These are phyloP conservation scores for Caretta caretta DNA, from an alignment of 2,113 vertebrate genomes.

Conservation along the genomic window DNA sequence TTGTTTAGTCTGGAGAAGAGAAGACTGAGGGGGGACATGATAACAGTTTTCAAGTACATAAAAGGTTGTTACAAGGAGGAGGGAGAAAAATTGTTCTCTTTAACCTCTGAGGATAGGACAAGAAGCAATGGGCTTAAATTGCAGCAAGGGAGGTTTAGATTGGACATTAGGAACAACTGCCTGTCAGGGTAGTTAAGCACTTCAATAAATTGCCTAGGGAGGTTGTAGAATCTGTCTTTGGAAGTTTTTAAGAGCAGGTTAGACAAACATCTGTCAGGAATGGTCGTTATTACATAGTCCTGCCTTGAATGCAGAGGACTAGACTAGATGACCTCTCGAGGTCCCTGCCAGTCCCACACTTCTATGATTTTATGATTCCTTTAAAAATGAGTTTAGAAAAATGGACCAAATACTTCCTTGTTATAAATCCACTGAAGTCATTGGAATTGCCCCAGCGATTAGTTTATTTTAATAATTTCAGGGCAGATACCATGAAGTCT, in stretches of 20 bases:
- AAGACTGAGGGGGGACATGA: neutral
- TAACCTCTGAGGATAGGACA: neutral
- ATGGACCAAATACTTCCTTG: neutral
- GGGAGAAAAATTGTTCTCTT: neutral
- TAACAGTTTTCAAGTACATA: neutral
- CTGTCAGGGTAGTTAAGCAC: neutral
- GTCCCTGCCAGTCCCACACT: neutral
- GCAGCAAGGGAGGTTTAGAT: neutral
- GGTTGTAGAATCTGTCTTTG: neutral
- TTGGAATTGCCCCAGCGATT: conserved; percentile 26
- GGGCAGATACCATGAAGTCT: neutral
- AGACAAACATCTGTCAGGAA: neutral
- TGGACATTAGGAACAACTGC: neutral
- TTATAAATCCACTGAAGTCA: neutral
- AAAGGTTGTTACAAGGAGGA: neutral
- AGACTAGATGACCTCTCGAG: neutral
- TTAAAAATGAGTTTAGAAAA: neutral
- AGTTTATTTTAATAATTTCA: conserved; percentile 34
- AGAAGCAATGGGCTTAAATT: neutral
- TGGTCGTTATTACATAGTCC: neutral
- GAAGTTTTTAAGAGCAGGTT: neutral
- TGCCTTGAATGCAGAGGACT: neutral
- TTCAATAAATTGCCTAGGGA: neutral
- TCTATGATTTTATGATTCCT: neutral
- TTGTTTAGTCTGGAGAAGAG: neutral